Base-by-base conservation (phyloP, 2,113 vertebrate species). In the Ageneiosus marmoratus region DNA sequence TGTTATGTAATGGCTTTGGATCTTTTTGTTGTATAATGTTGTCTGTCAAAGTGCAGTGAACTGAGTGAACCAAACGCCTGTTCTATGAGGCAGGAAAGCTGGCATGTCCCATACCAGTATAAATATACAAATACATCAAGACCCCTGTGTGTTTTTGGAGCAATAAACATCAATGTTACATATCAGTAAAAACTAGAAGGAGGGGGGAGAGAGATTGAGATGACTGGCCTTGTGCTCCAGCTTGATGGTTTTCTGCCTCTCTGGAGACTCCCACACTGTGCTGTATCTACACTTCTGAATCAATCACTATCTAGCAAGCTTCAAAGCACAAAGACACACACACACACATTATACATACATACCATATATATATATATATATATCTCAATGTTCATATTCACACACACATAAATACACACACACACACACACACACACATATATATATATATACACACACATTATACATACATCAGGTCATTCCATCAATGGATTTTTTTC, bases 91-190 rank as follows among this genome's bases (percentile, higher is more conserved):
- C 89, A 51, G 67, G 22, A 81, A 44, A 53, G 27, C 80, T 86
- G 89, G 70, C 85, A 82, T 84, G 79, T 90, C 90, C 91, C 90
- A 92, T 92, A 91, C 90, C 88, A 87, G 91, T 85, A 92, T 90
- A 90, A 90, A 89, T 81, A 87, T 87, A 69, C 63, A 69, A 69
- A 80, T 80, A 55, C 88, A 80, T 74, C 78, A 90, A 90, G 89
- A 88, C 29, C 44, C 85, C 41, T 29, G 84, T 85, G 90, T 91
- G 89, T 91, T 92, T 92, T 88, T 88, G 83, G 83, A 83, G 87
- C 88, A 91, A 92, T 93, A 92, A 90, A 91, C 90, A 91, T 89
- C 88, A 88, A 86, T 90, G 90, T 92, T 92, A 90, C 89, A 90
- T 93, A 91, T 93, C 90, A 93, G 90, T 91, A 90, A 91, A 89